These are phyloP conservation scores for Lasioglossum malachurum DNA, from an alignment of 2,888 invertebrate species.

Conservation along the genomic window DNA sequence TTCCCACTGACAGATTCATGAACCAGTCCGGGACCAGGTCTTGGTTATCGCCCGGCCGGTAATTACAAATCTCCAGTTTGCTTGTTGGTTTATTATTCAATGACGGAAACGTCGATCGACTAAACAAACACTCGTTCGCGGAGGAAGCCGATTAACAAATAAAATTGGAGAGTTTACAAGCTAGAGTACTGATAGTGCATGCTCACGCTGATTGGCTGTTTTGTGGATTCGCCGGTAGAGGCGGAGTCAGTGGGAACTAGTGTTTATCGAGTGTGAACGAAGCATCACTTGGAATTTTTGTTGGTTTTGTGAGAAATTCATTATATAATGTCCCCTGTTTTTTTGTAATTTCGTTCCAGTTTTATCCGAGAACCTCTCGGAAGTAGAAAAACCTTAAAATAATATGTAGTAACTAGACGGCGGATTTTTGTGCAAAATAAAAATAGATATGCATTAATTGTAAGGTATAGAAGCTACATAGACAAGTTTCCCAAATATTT, in stretches of 20 bases:
- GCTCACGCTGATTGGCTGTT: not conserved
- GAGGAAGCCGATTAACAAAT: not conserved
- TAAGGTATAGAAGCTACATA: not conserved
- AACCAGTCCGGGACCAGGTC: not conserved
- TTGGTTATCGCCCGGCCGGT: not conserved
- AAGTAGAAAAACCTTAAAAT: too few relatives aligned
- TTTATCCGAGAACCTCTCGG: not conserved
- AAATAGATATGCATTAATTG: not conserved
- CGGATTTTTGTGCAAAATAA: not conserved
- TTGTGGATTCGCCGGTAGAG: not conserved
- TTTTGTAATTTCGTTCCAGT: not conserved
- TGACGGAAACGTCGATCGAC: not conserved
- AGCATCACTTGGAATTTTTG: not conserved
- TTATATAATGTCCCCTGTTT: not conserved
- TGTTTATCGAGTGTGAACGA: not conserved
- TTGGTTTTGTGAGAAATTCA: not conserved
- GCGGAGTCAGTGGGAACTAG: not conserved
- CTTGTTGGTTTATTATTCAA: not conserved
- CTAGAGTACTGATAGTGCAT: not conserved
- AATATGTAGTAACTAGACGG: not conserved
- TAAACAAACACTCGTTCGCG: not conserved
- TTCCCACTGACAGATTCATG: constrained; percentile 7
- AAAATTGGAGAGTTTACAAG: not conserved
- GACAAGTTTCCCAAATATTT: too few relatives aligned
- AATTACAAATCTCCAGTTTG: not conserved